Base-by-base conservation (phyloP, 2,113 vertebrate genomes). In the Choloepus hoffmanni region DNA sequence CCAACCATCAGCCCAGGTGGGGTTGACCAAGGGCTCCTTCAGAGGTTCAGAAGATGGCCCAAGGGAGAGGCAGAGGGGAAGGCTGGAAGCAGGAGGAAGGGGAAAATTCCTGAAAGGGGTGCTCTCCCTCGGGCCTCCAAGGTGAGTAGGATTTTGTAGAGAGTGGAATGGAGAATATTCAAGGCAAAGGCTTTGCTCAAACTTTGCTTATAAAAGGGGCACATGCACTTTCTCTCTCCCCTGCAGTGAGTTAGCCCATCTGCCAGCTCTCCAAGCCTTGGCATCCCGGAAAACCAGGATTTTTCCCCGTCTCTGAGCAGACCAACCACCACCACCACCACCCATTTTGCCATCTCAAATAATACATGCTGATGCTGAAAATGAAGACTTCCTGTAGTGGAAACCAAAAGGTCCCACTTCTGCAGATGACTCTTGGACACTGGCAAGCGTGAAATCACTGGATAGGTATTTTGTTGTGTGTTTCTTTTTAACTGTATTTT, bases 401-500 rank as follows among this genome's bases (percentile, higher is more conserved):
- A 85, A 92, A 89, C 81, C 23, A 30, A 81, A 48, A 81, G n/a
- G 82, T 65, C 36, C 82, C 48, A 10, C 36, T 68, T 68, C 53
- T 62, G 9, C 70, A 62, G 43, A 36, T 93, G n/a, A 26, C 24
- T 89, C 94, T 95, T 97, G 94, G 96, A 92, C 14, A 24, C 76
- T 43, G 48, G 83, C 90, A n/a, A 83, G 88, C 36, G 33, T 96
- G 87, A 98, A 86, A 62, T 93, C 93, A 95, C 72, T 65, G 7
- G 8, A 79, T 58, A 95, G 86, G 93, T 92, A 95, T 97, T 95
- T 93, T 92, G 74, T 94, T 30, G 92, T 93, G 93, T 94, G 95
- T 93, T 97, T 97, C 97, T 93, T 95, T 94, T 97, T 97, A 96
- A 96, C 90, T 92, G 53, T 91, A 78, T 81, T 23, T 58, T 53